Evolutionary conservation across 2,113 vertebrate genomes (phyloP), one percentile per base, ranked within the genome.

Genomic region (Dipodomys ordii): DNA sequence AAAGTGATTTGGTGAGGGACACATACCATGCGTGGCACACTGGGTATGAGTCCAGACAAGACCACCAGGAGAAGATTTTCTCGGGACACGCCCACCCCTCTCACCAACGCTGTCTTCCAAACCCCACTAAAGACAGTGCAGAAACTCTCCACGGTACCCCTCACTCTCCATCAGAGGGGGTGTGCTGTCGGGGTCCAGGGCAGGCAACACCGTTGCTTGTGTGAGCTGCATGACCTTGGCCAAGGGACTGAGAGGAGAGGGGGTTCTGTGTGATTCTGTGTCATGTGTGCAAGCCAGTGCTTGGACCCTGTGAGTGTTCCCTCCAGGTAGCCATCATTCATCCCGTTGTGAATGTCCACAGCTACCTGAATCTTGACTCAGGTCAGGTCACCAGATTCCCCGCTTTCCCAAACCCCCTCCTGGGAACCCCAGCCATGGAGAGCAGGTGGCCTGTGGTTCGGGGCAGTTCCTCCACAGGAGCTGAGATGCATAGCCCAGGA

Each of bases 291-390:
- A 22, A 84, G 73, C 32, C n/a, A 4, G 49, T 19, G n/a, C 32
- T n/a, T 27, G 2, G 1, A 22, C 0, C 0, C 1, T 0, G 0
- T 7, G 28, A 28, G 9, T 4, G n/a, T 25, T 30, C 19, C 12
- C 53, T 57, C 12, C 53, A 16, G 53, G 53, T 18, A 57, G 53
- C 13, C 53, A 16, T 57, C 53, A 7, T n/a, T 9, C 1, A 11
- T 39, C 32, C 13, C 13, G 5, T 30, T 13, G 3, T 28, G 30
- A 22, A 46, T 22, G 0, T 57, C 4, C 0, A 57, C 1, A 2
- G 15, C 39, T 19, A 13, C 39, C 57, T 25, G 72, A 30, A 68
- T 88, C 65, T 83, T 78, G 9, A 39, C 27, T 22, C 3, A 27
- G 64, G 35, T 93, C 32, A 27, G 2, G 10, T 25, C 82, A 7